Base-by-base conservation (phyloP, 2,888 invertebrate genomes). In the Zygaena filipendulae region DNA sequence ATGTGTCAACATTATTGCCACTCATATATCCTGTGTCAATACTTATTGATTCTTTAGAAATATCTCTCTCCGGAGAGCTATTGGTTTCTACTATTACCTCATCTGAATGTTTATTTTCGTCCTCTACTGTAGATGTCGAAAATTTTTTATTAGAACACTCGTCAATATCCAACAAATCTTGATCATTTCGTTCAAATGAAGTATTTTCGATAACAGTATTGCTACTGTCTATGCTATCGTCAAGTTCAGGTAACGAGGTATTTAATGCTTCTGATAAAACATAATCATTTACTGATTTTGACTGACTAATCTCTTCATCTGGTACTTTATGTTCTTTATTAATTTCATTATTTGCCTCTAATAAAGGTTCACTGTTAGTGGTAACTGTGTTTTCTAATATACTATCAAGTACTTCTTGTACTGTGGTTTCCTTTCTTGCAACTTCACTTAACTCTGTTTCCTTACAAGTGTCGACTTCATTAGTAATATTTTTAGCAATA, bases 201-300 rank as follows among this genome's bases (percentile, higher is more conserved):
- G 56, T 59, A 39, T 72, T 75, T 35, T 75, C 75, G 33, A 70
- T 61, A 2, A 75, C 71, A 2, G 74, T 75, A 31, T 69, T 53
- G 21, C 48, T 61, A 34, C 74, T 77, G 8, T 66, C 67, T 21
- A 64, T 37, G 39, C 74, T 77, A 40, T 60, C 69, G 36, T 72
- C 50, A 5, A 71, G 58, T 33, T 74, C 74, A n/a, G 43, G 42
- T 36, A 52, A 58, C 31, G 63, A 61, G n/a, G 52, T 48, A 30
- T 61, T 43, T 22, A 52, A 30, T 26, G 42, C 42, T 23, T 35
- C 33, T 25, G 19, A 19, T 14, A 22, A 23, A n/a, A n/a, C n/a
- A n/a, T n/a, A n/a, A 19, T 36, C 34, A 20, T 25, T 8, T 21
- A 8, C 5, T 3, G 8, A 13, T 27, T 14, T 18, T 18, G 3